Evolutionary conservation across 2,888 invertebrate genomes (phyloP), one percentile per base, ranked within the genome.

Genomic region (Scotopteryx bipunctaria): DNA sequence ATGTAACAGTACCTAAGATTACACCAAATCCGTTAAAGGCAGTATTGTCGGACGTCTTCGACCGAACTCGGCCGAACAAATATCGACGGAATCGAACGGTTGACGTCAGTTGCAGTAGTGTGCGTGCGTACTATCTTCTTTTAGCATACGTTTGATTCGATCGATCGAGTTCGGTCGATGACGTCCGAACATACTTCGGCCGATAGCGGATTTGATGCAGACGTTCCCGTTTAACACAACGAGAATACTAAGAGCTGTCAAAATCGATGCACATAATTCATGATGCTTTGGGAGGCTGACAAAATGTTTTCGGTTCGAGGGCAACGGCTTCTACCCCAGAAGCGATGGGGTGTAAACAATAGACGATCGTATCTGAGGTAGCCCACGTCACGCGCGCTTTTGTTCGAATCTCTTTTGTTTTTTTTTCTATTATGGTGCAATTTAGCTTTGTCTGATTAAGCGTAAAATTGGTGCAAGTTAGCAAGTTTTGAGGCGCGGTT

Each of bases 251-350:
- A 81, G 68, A 64, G 55, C 65, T 61, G 63, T 69, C 64, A 69
- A 73, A 78, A 76, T 76, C 61, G 69, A 86, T 86, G 87, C 79
- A 81, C 86, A 86, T 87, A 81, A 88, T 86, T 87, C 83, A 86
- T 84, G 71, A 67, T 59, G 66, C 64, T 61, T 50, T 59, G 58
- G 63, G 63, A 59, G 60, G 57, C 41, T 31, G 59, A 42, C 64
- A 50, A 58, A 54, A 59, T 53, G 54, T 48, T 57, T 54, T 54
- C 33, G 45, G 48, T 59, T 1, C 58, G 42, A 61, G 69, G 69
- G 65, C 65, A 62, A 57, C 52, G 54, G 57, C 59, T 54, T 55
- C 71, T 72, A 55, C 58, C 63, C 63, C 43, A 57, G 70, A 61
- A 73, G 70, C 67, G 71, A 71, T 73, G 70, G 76, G 72, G 74